phyloP scores from a whole-genome alignment of 2,888 invertebrate species.

The Mantis religiosa region DNA sequence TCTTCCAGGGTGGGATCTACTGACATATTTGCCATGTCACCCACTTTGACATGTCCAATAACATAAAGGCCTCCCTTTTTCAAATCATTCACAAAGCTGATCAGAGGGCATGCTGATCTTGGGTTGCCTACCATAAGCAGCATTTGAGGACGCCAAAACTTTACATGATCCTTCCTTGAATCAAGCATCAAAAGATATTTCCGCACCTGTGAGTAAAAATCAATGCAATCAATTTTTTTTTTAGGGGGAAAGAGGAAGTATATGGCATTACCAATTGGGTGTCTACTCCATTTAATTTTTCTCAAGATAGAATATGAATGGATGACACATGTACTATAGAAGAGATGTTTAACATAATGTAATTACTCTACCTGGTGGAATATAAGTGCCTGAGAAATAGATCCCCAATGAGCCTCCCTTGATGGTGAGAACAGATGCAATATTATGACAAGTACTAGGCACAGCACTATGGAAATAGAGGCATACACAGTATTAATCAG shows the following conservation, averaged over 20 bases:
- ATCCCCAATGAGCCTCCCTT: slow-evolving; percentile 82
- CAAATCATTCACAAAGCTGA: slow-evolving; percentile 95
- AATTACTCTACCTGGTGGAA: slow-evolving; percentile 78
- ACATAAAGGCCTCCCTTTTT: slow-evolving; percentile 92
- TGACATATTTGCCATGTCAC: slow-evolving; percentile 50
- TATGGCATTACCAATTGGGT: background rate
- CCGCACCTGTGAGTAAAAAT: slow-evolving; percentile 58
- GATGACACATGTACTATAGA: too few relatives aligned
- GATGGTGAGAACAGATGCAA: slow-evolving; percentile 83
- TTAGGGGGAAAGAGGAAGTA: background rate
- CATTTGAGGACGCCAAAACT: slow-evolving; percentile 98
- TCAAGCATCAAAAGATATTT: slow-evolving; percentile 95
- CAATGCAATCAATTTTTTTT: background rate
- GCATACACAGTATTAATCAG: slow-evolving; percentile 89
- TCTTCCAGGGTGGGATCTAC: slow-evolving; percentile 72
- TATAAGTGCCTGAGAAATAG: slow-evolving; percentile 97
- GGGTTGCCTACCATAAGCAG: slow-evolving; percentile 89
- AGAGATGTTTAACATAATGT: background rate
- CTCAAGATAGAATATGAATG: too few relatives aligned
- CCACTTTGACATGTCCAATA: slow-evolving; percentile 77
- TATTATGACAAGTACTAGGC: slow-evolving; percentile 78
- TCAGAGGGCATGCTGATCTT: slow-evolving; percentile 81
- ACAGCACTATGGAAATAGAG: slow-evolving; percentile 78
- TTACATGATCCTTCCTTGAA: slow-evolving; percentile 95
- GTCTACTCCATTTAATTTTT: too few relatives aligned